Evolutionary conservation across 2,797 vertebrate genomes (phyloP).

Genomic region (Sebastes diaconus): DNA sequence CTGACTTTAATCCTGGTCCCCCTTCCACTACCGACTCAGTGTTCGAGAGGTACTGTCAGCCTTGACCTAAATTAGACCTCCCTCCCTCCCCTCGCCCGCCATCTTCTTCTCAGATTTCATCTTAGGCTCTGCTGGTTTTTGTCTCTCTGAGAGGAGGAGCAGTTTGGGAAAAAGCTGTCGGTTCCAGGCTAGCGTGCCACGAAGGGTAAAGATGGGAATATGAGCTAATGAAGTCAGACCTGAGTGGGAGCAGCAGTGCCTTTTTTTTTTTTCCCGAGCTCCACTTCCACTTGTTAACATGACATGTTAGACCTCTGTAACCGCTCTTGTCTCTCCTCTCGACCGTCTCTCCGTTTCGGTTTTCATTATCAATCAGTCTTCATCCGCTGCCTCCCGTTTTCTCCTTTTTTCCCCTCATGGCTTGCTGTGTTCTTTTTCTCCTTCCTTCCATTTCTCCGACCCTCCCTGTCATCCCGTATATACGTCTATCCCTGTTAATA

Average conservation of each 20-base stretch:
- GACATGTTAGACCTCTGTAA: constrained; percentile 56
- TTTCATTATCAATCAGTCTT: constrained; percentile 55
- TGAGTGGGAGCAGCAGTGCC: constrained; percentile 41
- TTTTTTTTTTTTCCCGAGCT: constrained; percentile 20
- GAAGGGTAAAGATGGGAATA: constrained; percentile 54
- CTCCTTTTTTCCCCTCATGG: background rate
- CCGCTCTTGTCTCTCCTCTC: constrained; percentile 24
- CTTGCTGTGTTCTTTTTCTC: constrained; percentile 11
- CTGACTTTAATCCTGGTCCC: constrained; percentile 35
- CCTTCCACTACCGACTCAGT: constrained; percentile 21
- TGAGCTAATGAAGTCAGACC: constrained; percentile 65
- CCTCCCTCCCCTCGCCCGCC: constrained; percentile 5
- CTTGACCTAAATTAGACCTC: constrained; percentile 65
- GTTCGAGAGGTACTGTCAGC: constrained; percentile 47
- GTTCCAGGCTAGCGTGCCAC: constrained; percentile 46
- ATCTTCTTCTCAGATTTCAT: constrained; percentile 52
- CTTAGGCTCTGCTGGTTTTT: constrained; percentile 53
- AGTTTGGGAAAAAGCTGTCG: constrained; percentile 51
- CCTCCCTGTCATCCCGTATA: constrained; percentile 40
- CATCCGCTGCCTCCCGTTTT: constrained; percentile 15
- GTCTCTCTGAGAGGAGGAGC: constrained; percentile 40
- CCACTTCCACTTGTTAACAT: constrained; percentile 60
- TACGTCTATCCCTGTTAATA: constrained; percentile 39
- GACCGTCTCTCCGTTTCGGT: constrained; percentile 21
- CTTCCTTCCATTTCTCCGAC: constrained; percentile 14